Conservation (phyloP, 2,113 vertebrate species). For the Chamaetylas fuelleborni region DNA sequence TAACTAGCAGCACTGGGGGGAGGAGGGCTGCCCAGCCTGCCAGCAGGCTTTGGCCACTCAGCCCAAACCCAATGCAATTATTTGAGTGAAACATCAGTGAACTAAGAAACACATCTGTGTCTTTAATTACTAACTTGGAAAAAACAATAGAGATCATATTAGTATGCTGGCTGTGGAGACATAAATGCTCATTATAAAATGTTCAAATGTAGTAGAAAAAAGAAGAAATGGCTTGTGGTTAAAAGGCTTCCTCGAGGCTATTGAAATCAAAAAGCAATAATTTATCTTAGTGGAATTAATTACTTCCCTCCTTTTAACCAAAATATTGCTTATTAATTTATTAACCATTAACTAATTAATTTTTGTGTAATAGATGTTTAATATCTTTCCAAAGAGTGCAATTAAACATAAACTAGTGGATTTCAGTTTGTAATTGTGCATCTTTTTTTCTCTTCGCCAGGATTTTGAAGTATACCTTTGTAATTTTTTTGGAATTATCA, state of each 20-base stretch:
- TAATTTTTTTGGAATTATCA: not conserved
- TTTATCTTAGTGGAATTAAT: slow-evolving; percentile 46
- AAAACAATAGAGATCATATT: slow-evolving; percentile 9
- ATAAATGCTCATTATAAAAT: slow-evolving; percentile 31
- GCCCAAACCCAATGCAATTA: not conserved
- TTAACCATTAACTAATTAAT: not conserved
- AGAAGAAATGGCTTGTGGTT: slow-evolving; percentile 33
- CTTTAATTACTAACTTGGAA: slow-evolving; percentile 51
- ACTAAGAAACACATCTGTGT: slow-evolving; percentile 44
- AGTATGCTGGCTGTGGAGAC: slow-evolving; percentile 4
- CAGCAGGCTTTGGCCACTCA: slow-evolving; percentile 19
- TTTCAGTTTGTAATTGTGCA: not conserved
- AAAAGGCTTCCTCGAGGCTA: slow-evolving; percentile 34
- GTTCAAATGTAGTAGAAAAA: slow-evolving; percentile 17
- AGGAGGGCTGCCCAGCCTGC: not conserved
- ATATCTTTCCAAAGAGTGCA: not conserved
- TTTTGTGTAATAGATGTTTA: not conserved
- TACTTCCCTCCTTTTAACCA: not conserved
- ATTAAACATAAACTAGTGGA: not conserved
- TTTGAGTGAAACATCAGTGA: not conserved
- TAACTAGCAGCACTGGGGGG: not conserved
- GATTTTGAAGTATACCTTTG: not conserved
- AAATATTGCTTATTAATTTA: slow-evolving; percentile 20
- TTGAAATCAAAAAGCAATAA: slow-evolving; percentile 27
- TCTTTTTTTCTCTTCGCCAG: not conserved